Evolutionary conservation across 1,140 invertebrate species (phyloP), one percentile per base, ranked within the genome.

Genomic region (Notospermus geniculatus): DNA sequence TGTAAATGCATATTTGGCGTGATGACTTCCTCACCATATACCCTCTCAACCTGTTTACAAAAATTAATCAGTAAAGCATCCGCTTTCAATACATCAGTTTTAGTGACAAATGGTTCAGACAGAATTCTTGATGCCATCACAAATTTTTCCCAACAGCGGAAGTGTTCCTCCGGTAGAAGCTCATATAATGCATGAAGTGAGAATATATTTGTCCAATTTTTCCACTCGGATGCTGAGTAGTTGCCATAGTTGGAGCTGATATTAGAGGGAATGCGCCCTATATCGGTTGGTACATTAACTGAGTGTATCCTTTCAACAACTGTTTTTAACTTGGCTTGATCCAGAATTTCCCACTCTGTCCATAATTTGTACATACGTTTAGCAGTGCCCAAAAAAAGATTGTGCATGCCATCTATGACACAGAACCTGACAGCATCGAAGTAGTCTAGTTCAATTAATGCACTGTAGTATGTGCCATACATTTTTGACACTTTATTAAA

Each of bases 1-100:
- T 63, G 58, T 27, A 68, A 28, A 58, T 68, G 67, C 58, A 68
- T 68, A 28, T 68, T 65, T 22, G 61, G 63, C 23, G 60, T 65
- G 9, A 59, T 54, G 39, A 32, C 27, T 15, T 54, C 39, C 23
- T 59, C 19, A 2, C 55, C 66, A 65, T 64, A 67, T 7, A 65
- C 15, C 1, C 19, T 30, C 60, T 63, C 57, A 52, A 60, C 55
- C 9, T 36, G 23, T 50, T 58, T 22, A 58, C 58, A 62, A 62
- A 67, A 67, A n/a, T 50, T 30, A 23, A 64, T 28, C 29, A 65
- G 32, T 11, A 65, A 46, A 25, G 28, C 30, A 50, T 64, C 57
- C 2, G 62, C 54, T 23, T 63, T 39, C n/a, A 54, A 55, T 4
- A 64, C 36, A 53, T 64, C 41, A 30, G 28, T 32, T 13, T 32